Evolutionary conservation across 2,888 invertebrate genomes (phyloP).

Genomic region (Drosophila sordidapex): DNA sequence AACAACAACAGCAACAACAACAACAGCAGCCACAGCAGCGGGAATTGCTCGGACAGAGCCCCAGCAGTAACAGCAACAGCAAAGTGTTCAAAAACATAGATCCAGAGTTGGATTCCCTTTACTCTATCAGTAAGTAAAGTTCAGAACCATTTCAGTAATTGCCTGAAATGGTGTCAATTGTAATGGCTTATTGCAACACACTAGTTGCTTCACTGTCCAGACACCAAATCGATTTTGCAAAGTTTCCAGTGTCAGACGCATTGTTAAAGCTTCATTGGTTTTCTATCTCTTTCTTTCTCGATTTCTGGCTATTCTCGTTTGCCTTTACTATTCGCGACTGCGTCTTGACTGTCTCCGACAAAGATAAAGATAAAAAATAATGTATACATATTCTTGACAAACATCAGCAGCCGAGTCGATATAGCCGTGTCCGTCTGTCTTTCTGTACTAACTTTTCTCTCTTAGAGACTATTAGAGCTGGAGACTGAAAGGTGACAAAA

Average conservation of each 20-base stretch:
- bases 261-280: neutral
- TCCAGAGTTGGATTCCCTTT: conserved; percentile 90
- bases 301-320: too few species aligned
- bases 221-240: neutral
- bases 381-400: neutral
- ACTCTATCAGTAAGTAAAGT: conserved; percentile 88
- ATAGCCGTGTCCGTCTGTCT: neutral
- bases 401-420: neutral
- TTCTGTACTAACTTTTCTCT: neutral
- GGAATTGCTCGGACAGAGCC: conserved; percentile 82
- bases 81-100: conserved; percentile 85
- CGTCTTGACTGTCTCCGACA: neutral
- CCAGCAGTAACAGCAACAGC: conserved; percentile 82
- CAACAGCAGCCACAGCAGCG: conserved; percentile 70
- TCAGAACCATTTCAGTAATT: neutral
- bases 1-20: conserved; percentile 32
- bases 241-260: neutral
- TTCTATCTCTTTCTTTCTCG: conserved; percentile 1
- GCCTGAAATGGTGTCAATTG: neutral
- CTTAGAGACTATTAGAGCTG: neutral
- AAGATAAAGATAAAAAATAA: neutral
- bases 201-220: neutral
- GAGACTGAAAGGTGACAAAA: neutral
- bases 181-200: neutral
- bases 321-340: neutral